Evolutionary conservation across 2,113 vertebrate genomes (phyloP).

Genomic region (Megaceryle maxima): DNA sequence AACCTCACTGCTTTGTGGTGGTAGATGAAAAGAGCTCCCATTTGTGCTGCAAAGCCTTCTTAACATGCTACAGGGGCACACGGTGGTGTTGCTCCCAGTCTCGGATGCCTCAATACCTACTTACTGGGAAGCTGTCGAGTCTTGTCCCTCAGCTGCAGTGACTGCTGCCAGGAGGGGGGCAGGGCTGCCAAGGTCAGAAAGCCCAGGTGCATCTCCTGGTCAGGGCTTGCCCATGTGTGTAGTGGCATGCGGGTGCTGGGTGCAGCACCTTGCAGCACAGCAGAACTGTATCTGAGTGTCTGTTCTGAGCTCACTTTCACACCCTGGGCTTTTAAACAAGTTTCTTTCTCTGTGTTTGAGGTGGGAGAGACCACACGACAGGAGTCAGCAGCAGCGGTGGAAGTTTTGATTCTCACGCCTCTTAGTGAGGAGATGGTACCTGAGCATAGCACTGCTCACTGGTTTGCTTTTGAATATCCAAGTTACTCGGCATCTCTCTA

Average conservation of each 20-base stretch:
- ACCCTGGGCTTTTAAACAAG: no score
- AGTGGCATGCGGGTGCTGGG: not conserved
- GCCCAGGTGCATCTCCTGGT: not conserved
- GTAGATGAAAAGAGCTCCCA: not conserved
- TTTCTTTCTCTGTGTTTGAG: not conserved
- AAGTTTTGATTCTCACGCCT: not conserved
- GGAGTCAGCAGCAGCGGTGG: not conserved
- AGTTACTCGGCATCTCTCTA: not conserved
- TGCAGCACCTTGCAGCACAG: not conserved
- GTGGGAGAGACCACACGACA: accelerated
- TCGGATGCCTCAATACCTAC: not conserved
- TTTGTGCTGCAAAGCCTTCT: not conserved
- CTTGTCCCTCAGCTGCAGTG: no score
- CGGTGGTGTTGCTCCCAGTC: not conserved
- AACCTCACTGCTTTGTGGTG: not conserved
- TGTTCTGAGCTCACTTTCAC: not conserved
- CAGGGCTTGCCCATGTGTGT: not conserved
- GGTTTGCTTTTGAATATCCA: not conserved
- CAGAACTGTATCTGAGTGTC: no score
- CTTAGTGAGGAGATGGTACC: not conserved
- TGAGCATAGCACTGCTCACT: not conserved
- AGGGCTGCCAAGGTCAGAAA: not conserved
- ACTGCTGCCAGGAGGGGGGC: not conserved
- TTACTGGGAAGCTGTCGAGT: not conserved
- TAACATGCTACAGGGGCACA: no score